These are phyloP conservation scores for Characodon lateralis DNA, from an alignment of 2,797 vertebrate species.

Conservation along the genomic window DNA sequence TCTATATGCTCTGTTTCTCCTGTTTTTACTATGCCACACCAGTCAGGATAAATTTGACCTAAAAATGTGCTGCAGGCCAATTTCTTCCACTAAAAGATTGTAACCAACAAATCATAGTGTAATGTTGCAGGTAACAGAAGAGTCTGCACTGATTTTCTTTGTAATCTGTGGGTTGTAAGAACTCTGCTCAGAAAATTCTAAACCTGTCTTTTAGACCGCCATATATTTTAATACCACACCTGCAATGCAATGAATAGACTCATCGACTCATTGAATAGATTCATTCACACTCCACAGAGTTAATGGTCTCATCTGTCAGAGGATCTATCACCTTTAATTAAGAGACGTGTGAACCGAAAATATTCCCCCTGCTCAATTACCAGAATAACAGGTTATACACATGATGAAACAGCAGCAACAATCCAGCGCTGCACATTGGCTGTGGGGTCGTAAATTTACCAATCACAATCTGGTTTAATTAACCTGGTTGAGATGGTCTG, in stretches of 20 bases:
- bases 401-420: constrained; percentile 31
- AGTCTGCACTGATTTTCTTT: not conserved
- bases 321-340: constrained; percentile 62
- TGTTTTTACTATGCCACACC: not conserved
- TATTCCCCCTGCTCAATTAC: constrained; percentile 55
- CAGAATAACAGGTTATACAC: constrained; percentile 41
- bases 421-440: constrained; percentile 4
- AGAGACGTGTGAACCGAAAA: constrained; percentile 59
- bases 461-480: not conserved
- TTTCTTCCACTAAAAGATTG: not conserved
- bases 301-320: constrained; percentile 71
- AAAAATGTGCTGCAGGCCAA: not conserved
- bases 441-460: constrained; percentile 1
- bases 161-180: constrained; percentile 7
- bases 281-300: constrained; percentile 61
- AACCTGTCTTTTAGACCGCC: constrained; percentile 10
- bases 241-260: constrained; percentile 44
- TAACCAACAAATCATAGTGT: constrained; percentile 14
- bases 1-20: not conserved
- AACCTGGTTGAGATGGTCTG: not conserved
- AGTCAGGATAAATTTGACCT: constrained; percentile 9
- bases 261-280: constrained; percentile 62
- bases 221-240: constrained; percentile 26
- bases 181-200: constrained; percentile 11
- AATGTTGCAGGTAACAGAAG: not conserved